Base-by-base conservation (phyloP, 2,888 invertebrate genomes). In the Polydesmus complanatus region DNA sequence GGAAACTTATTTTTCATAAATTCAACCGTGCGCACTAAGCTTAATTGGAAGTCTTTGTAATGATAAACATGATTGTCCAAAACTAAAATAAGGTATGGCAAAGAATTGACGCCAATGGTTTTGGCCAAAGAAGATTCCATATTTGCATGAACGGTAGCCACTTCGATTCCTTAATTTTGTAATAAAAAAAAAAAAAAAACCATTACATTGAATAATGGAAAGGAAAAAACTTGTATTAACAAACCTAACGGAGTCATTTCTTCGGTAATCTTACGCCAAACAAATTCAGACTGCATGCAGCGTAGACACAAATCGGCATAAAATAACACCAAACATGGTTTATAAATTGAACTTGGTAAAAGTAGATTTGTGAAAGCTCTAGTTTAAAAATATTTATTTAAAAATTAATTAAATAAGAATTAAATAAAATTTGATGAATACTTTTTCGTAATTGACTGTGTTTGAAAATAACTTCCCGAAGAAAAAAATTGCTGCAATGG, bases 251-350 rank as follows among this genome's bases (percentile, higher is more conserved):
- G 88, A 71, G 91, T 88, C 60, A 95, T 75, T 53, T 93, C 87
- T 68, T 90, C 88, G 51, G 90, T 84, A 58, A 95, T 78, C 65
- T 88, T 82, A 56, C 88, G 80, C 82, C 93, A 90, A 11, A 88
- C 81, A 0, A 86, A 86, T 54, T 92, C 90, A n/a, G 87, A 84
- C 84, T 77, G 85, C 65, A 91, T 83, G 73, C 95, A 96, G 56
- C 88, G 83, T 73, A 92, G 89, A 72, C 95, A 96, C 87, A 91
- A 93, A 74, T 95, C 94, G 5, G 89, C 86, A 75, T 93, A 96
- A 73, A 92, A 90, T 67, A 95, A 82, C 56, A 96, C 80, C 61
- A 96, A 76, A 62, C 90, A 86, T 11, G 94, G 92, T 47, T 85
- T 85, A 64, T 81, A 83, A 62, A 80, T 78, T 71, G 91, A 93